Evolutionary conservation across 2,113 vertebrate species (phyloP).

Genomic region (Vulpes lagopus): DNA sequence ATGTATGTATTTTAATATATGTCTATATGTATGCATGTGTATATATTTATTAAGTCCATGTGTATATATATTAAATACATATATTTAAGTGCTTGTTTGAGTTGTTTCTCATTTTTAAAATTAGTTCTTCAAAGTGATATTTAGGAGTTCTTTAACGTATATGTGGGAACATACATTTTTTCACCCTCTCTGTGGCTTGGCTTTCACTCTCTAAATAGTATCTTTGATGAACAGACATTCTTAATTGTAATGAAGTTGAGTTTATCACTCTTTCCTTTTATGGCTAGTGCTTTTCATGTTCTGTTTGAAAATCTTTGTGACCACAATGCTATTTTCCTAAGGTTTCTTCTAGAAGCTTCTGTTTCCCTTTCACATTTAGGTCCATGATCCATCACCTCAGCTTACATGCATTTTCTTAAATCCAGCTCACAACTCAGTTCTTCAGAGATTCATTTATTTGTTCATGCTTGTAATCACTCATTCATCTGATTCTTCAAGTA

Average conservation of each 20-base stretch:
- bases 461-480: neutral
- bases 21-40: neutral
- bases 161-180: neutral
- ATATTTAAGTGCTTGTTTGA: neutral
- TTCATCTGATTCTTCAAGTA: neutral
- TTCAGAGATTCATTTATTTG: neutral
- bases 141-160: neutral
- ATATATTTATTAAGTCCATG: neutral
- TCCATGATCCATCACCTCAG: neutral
- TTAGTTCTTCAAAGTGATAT: neutral
- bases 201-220: neutral
- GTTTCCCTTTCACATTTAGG: neutral
- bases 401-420: neutral
- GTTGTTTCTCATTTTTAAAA: neutral
- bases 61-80: neutral
- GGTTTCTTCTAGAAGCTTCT: slow-evolving; percentile 15
- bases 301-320: neutral
- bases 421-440: neutral
- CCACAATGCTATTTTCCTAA: neutral
- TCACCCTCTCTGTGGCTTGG: neutral
- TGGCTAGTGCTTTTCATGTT: neutral
- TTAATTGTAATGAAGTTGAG: slow-evolving; percentile 9
- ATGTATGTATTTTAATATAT: neutral
- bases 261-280: neutral
- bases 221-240: neutral